These are phyloP conservation scores for Urosaurus nigricauda DNA, from an alignment of 2,797 vertebrate species.

Conservation along the genomic window DNA sequence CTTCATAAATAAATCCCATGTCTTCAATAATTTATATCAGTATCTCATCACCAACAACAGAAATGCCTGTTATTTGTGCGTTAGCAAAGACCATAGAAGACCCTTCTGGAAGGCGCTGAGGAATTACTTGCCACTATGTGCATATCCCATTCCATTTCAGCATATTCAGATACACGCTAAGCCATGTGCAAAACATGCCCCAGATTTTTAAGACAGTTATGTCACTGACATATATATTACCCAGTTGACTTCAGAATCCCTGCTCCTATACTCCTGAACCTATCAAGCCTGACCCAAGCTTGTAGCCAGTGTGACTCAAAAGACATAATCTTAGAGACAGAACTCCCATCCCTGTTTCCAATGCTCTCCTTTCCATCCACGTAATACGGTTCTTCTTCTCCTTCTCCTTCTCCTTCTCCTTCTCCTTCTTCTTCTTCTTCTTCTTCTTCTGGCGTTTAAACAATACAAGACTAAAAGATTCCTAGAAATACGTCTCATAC, in stretches of 20 bases:
- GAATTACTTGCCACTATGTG: constrained; percentile 59
- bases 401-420: constrained; percentile 81
- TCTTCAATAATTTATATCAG: constrained; percentile 44
- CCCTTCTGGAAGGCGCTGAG: constrained; percentile 55
- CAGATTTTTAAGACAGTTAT: constrained; percentile 18
- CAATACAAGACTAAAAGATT: constrained; percentile 89
- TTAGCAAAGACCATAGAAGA: constrained; percentile 63
- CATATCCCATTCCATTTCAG: constrained; percentile 45
- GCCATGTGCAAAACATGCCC: constrained; percentile 54
- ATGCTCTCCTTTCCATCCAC: constrained; percentile 70
- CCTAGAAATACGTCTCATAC: constrained; percentile 91
- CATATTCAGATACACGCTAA: constrained; percentile 59
- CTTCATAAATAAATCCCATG: constrained; percentile 68
- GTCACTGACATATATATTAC: constrained; percentile 36
- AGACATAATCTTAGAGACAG: constrained; percentile 72
- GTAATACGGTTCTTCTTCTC: constrained; percentile 80
- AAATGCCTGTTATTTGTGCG: constrained; percentile 74
- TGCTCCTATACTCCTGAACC: constrained; percentile 41
- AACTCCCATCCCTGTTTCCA: constrained; percentile 73
- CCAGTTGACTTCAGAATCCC: constrained; percentile 28
- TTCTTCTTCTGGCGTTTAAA: constrained; percentile 89
- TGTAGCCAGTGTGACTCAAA: constrained; percentile 22
- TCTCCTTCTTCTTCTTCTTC: constrained; percentile 55
- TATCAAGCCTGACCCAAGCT: constrained; percentile 55
- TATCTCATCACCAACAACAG: neutral